A percentile compares a stretch with the other conserved stretches of the same genome.
phyloP scores from a whole-genome alignment of 2,113 vertebrate genomes.

The Elaphurus davidianus region DNA sequence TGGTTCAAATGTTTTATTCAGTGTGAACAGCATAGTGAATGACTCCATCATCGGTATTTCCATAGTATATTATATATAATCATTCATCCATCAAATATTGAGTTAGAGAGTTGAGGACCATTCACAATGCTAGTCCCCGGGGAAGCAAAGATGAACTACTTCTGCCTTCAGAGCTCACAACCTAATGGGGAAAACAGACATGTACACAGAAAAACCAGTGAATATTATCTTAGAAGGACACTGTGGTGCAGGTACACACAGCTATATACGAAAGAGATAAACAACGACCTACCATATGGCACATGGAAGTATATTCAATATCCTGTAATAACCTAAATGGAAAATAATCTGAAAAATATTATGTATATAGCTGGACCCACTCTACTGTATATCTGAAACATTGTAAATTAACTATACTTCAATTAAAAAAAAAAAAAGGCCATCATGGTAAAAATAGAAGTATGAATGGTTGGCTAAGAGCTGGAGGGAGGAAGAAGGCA shows the following conservation, averaged over 20 bases:
- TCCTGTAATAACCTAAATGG: background rate
- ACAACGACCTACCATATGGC: background rate
- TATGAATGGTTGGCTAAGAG: background rate
- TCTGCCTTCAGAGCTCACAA: conserved; percentile 7
- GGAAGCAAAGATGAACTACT: conserved; percentile 35
- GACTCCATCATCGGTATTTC: conserved; percentile 12
- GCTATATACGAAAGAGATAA: background rate
- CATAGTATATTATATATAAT: conserved; percentile 40
- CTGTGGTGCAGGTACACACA: background rate
- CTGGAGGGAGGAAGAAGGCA: background rate
- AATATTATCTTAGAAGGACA: background rate
- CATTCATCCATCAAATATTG: conserved; percentile 59
- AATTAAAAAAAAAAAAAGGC: background rate
- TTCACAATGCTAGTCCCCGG: background rate
- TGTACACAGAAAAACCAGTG: background rate
- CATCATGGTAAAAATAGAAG: background rate
- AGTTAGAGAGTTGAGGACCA: conserved; percentile 45
- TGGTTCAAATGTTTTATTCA: conserved; percentile 54
- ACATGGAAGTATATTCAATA: background rate
- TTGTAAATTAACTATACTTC: background rate
- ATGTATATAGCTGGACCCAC: background rate
- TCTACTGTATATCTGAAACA: background rate
- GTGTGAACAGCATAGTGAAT: background rate
- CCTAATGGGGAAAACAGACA: conserved; percentile 26
- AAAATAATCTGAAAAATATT: background rate